Evolutionary conservation across 2,797 vertebrate genomes (phyloP).

Genomic region (Thripadectes ignobilis): DNA sequence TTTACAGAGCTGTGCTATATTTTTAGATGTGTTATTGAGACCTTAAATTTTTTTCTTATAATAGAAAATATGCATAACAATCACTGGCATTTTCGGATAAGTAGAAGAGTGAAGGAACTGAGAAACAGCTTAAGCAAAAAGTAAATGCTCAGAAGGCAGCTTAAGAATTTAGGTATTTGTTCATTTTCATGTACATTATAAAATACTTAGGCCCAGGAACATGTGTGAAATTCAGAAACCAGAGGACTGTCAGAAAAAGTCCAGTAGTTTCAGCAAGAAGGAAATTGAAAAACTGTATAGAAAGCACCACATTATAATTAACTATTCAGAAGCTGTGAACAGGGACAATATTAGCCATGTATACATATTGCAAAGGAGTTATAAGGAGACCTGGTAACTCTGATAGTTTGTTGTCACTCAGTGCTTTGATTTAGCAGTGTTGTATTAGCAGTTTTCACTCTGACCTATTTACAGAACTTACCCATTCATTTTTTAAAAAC

Average conservation of each 20-base stretch:
- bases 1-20: not conserved
- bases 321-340: not conserved
- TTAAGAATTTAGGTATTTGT: not conserved
- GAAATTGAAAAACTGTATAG: slow-evolving; percentile 12
- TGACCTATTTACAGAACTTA: not conserved
- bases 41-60: not conserved
- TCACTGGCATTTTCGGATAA: not conserved
- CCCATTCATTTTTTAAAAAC: not conserved
- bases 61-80: not conserved
- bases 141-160: not conserved
- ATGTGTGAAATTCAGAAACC: not conserved
- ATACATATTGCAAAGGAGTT: not conserved
- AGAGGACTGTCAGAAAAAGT: not conserved
- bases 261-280: not conserved
- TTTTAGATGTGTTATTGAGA: not conserved
- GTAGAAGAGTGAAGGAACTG: not conserved
- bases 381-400: not conserved
- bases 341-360: not conserved
- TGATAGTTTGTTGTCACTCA: not conserved
- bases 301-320: not conserved
- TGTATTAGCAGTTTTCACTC: not conserved
- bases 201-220: not conserved
- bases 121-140: not conserved
- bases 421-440: not conserved
- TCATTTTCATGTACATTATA: not conserved